Percentiles rank a stretch among this genome's conserved stretches.
Conservation (phyloP, 1,140 invertebrate genomes). For the Ceratina australensis region DNA sequence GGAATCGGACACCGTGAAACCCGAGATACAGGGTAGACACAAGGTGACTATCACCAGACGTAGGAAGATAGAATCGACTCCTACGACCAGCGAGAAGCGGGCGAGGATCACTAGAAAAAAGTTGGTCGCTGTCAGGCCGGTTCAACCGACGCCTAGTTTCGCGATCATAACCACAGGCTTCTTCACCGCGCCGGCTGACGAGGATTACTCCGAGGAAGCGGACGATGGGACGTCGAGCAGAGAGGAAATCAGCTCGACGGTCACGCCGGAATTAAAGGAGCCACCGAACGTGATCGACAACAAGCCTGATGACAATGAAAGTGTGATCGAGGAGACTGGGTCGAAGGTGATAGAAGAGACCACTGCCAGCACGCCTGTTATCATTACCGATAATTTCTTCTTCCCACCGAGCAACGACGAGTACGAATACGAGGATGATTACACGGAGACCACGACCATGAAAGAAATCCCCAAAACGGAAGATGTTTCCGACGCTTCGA, state of each 20-base stretch:
- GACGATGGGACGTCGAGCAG: constrained; percentile 24
- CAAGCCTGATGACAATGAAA: constrained; percentile 43
- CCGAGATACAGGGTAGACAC: constrained; percentile 57
- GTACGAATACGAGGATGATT: constrained; percentile 60
- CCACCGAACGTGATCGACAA: constrained; percentile 65
- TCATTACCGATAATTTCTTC: constrained; percentile 78
- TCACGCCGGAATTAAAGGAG: constrained; percentile 65
- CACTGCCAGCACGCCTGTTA: constrained; percentile 64
- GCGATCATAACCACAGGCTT: constrained; percentile 77
- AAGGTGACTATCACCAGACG: constrained; percentile 75
- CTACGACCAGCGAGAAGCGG: constrained; percentile 54
- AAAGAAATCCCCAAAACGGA: background rate
- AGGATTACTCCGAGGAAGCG: constrained; percentile 62
- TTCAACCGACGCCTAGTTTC: constrained; percentile 67
- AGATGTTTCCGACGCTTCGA: constrained; percentile 1
- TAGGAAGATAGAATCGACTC: constrained; percentile 69
- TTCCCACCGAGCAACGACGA: constrained; percentile 66
- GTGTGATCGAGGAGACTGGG: constrained; percentile 6
- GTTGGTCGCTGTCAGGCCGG: constrained; percentile 72
- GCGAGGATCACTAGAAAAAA: constrained; percentile 74
- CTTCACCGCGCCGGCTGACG: constrained; percentile 67
- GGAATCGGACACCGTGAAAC: background rate
- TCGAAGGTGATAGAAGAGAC: constrained; percentile 34
- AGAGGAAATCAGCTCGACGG: background rate
- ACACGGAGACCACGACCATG: constrained; percentile 45